These are phyloP conservation scores for Apodemia hepburni DNA, from an alignment of 2,888 invertebrate species.

Conservation along the genomic window DNA sequence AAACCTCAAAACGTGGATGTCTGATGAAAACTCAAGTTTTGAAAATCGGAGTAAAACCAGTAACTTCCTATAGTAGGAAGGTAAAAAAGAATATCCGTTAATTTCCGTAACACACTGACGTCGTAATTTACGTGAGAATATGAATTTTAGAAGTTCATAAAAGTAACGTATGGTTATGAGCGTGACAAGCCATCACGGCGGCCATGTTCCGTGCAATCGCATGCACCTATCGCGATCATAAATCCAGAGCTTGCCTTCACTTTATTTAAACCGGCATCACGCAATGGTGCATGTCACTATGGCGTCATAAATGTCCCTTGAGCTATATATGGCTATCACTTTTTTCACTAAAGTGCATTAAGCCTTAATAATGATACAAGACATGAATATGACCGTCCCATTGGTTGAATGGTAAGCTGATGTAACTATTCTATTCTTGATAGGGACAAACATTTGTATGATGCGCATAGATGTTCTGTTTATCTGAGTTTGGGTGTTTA, in stretches of 20 bases:
- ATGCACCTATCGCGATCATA: slow-evolving; percentile 6
- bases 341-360: slow-evolving; percentile 3
- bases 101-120: not conserved
- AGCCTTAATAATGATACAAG: not conserved
- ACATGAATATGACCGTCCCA: too few species aligned
- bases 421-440: too few species aligned
- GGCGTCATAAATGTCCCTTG: slow-evolving; percentile 1
- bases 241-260: slow-evolving; percentile 1
- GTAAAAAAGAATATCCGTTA: not conserved
- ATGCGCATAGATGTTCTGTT: too few species aligned
- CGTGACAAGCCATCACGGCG: not conserved
- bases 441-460: too few species aligned
- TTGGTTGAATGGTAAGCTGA: too few species aligned
- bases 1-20: too few species aligned
- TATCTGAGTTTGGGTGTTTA: too few species aligned
- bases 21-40: too few species aligned
- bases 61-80: too few species aligned
- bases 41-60: too few species aligned
- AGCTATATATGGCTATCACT: not conserved
- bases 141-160: not conserved
- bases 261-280: slow-evolving; percentile 10
- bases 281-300: slow-evolving; percentile 2
- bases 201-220: not conserved
- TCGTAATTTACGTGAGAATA: not conserved
- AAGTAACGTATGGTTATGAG: not conserved